Evolutionary conservation across 2,797 vertebrate genomes (phyloP).

Genomic region (Siniperca obscura): DNA sequence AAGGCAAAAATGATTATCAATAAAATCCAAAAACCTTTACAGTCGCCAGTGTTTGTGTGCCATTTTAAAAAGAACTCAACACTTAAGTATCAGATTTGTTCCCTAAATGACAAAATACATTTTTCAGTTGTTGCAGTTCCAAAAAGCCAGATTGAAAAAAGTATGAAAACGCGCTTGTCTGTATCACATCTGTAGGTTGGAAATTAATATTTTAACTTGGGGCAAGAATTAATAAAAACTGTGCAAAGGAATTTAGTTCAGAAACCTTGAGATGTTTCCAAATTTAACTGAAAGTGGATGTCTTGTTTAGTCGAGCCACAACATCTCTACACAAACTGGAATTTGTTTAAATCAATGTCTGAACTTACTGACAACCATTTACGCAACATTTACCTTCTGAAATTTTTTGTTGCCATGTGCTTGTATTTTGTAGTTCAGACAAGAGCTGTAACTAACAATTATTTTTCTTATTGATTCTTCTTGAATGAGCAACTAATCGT

Average conservation of each 20-base stretch:
- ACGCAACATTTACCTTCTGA: neutral
- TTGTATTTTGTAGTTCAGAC: neutral
- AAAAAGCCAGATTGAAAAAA: neutral
- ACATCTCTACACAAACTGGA: too few relatives aligned
- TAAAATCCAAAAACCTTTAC: slow-evolving; percentile 43
- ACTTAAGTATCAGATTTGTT: neutral
- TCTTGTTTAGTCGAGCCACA: too few relatives aligned
- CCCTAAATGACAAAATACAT: neutral
- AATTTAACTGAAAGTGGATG: neutral
- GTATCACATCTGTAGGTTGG: neutral
- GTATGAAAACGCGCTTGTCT: neutral
- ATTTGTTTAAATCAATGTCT: neutral
- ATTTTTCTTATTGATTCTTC: neutral
- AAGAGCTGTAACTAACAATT: neutral
- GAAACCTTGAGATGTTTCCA: neutral
- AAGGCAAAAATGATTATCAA: slow-evolving; percentile 54
- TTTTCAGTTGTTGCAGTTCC: neutral
- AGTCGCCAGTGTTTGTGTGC: neutral
- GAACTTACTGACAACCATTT: neutral
- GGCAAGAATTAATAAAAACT: neutral
- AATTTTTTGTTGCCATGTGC: neutral
- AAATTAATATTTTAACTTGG: neutral
- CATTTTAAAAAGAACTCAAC: neutral
- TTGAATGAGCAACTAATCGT: neutral
- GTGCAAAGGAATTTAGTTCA: neutral